Conservation (phyloP, 2,888 invertebrate species). For the Dynastes hyllus region DNA sequence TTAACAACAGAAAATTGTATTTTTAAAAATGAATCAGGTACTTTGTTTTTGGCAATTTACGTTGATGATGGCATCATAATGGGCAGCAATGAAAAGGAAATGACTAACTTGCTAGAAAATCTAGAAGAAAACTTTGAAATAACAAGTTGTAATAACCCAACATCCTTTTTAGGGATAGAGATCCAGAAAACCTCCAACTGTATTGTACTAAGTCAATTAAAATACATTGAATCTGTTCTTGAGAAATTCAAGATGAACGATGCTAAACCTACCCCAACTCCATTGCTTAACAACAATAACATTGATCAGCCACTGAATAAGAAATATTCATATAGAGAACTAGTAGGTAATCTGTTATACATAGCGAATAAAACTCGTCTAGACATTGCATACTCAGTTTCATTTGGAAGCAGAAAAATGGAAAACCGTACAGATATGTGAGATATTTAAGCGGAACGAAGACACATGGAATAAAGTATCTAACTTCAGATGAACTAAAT, state of each 20-base stretch:
- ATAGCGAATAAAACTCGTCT: slow-evolving; percentile 52
- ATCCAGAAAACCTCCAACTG: slow-evolving; percentile 4
- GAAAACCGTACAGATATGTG: slow-evolving; percentile 52
- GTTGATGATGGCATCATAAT: slow-evolving; percentile 57
- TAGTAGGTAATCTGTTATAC: slow-evolving; percentile 55
- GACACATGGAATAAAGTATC: neutral
- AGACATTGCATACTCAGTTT: slow-evolving; percentile 52
- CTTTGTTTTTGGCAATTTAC: slow-evolving; percentile 56
- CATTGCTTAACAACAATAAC: neutral
- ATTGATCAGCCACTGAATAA: neutral
- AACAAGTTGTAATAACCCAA: neutral
- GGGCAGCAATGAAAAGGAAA: slow-evolving; percentile 51
- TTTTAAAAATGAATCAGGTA: slow-evolving; percentile 15
- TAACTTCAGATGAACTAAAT: neutral
- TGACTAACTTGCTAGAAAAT: slow-evolving; percentile 51
- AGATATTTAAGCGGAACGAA: slow-evolving; percentile 8
- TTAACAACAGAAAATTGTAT: slow-evolving; percentile 17
- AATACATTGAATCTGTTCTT: slow-evolving; percentile 12
- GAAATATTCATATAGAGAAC: slow-evolving; percentile 53
- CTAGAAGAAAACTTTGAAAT: slow-evolving; percentile 54
- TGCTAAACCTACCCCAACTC: slow-evolving; percentile 48
- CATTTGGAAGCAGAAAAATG: slow-evolving; percentile 52
- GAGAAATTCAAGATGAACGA: slow-evolving; percentile 52
- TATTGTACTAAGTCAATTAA: slow-evolving; percentile 18
- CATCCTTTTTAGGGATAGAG: slow-evolving; percentile 25